phyloP scores from a whole-genome alignment of 2,888 invertebrate species.

The Synergus japonicus region DNA sequence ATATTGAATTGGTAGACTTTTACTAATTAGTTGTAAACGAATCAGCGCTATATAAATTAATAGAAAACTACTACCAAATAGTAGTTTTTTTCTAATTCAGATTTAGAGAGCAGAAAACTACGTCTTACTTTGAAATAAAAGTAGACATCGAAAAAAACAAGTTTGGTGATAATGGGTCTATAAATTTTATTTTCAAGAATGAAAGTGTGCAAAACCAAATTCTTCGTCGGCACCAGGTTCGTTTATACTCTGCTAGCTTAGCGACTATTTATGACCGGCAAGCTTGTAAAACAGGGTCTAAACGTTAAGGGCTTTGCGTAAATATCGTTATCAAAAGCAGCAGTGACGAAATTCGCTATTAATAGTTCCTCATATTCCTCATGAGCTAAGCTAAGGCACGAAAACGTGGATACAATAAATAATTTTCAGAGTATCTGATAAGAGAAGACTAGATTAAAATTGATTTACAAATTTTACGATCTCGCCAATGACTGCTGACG shows the following conservation, averaged over 20 bases:
- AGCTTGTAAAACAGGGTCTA: constrained; percentile 41
- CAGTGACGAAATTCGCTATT: constrained; percentile 40
- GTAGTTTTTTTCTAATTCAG: no score
- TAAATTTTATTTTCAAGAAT: not conserved
- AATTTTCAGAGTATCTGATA: constrained; percentile 15
- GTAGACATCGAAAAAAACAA: not conserved
- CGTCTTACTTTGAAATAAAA: not conserved
- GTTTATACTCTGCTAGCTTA: constrained; percentile 45
- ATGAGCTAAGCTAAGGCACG: not conserved
- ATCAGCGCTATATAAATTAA: no score
- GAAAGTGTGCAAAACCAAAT: not conserved
- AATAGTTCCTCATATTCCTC: not conserved
- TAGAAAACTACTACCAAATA: no score
- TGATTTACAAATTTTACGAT: not conserved
- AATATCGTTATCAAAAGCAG: constrained; percentile 48
- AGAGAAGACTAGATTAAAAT: constrained; percentile 22
- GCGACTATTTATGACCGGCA: constrained; percentile 44
- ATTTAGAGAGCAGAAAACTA: no score
- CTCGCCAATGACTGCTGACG: not conserved
- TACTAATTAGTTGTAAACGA: no score
- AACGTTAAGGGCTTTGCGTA: constrained; percentile 45
- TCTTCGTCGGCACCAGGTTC: constrained; percentile 5
- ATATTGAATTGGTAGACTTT: no score
- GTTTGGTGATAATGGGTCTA: not conserved
- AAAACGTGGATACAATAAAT: constrained; percentile 21